phyloP scores from a whole-genome alignment of 2,113 vertebrate genomes.

The Kryptolebias marmoratus region DNA sequence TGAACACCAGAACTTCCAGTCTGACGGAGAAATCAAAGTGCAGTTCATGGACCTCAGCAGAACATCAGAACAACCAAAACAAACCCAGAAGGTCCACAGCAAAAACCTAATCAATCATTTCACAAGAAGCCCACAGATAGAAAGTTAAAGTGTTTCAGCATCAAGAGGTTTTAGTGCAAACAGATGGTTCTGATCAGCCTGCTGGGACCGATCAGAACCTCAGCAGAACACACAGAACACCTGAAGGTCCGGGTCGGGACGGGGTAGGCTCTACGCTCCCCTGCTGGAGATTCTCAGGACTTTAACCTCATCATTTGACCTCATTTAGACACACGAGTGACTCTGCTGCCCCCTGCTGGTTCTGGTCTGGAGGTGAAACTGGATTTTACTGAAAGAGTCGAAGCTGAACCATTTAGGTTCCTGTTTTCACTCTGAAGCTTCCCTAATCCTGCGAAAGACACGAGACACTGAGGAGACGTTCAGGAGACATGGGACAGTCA shows the following conservation, averaged over 20 bases:
- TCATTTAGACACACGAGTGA: background rate
- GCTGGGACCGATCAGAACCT: background rate
- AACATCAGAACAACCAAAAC: background rate
- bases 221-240: no score
- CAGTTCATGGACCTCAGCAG: background rate
- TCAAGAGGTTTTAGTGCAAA: conserved; percentile 13
- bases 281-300: no score
- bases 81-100: background rate
- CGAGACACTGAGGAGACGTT: no score
- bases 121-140: background rate
- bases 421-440: background rate
- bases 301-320: no score
- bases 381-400: no score
- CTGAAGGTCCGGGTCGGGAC: no score
- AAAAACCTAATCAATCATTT: background rate
- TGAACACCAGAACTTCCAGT: background rate
- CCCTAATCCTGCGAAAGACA: no score
- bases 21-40: background rate
- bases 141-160: background rate
- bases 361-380: background rate
- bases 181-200: background rate
- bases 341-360: conserved; percentile 6
- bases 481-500: no score
- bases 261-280: no score
- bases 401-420: no score